Evolutionary conservation across 2,113 vertebrate genomes (phyloP).

Genomic region (Psittacus erithacus): DNA sequence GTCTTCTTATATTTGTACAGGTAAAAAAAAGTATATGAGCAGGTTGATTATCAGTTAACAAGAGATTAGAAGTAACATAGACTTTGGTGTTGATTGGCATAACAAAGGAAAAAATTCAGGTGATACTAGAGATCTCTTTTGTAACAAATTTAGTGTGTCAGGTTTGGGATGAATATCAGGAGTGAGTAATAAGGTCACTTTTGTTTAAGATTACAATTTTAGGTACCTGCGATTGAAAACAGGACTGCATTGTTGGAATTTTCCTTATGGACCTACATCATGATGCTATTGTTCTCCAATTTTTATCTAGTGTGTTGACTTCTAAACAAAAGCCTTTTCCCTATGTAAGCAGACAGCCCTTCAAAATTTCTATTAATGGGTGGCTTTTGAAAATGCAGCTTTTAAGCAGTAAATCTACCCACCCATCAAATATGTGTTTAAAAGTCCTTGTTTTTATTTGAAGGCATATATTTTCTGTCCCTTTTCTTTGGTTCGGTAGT

Average conservation of each 20-base stretch:
- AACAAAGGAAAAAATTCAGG: conserved; percentile 7
- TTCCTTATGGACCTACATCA: neutral
- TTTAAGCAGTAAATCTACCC: neutral
- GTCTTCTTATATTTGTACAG: conserved; percentile 5
- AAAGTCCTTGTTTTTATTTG: neutral
- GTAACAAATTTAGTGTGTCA: conserved; percentile 28
- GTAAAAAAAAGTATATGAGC: conserved; percentile 15
- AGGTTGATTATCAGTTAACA: conserved; percentile 29
- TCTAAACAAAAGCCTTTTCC: neutral
- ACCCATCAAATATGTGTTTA: neutral
- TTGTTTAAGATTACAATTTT: neutral
- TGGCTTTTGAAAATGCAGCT: neutral
- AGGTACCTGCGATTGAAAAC: neutral
- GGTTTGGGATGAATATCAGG: neutral
- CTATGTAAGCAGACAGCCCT: neutral
- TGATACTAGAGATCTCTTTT: conserved; percentile 16
- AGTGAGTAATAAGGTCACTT: neutral
- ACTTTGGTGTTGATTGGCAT: conserved; percentile 51
- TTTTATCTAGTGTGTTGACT: neutral
- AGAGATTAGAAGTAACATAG: neutral
- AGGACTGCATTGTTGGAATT: neutral
- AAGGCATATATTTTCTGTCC: neutral
- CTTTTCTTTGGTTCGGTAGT: neutral
- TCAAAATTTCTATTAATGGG: neutral
- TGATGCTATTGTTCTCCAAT: neutral